A percentile compares a stretch with the other conserved stretches of the same genome.
These are phyloP conservation scores for Catocala fraxini DNA, from an alignment of 2,888 invertebrate species.

Conservation along the genomic window DNA sequence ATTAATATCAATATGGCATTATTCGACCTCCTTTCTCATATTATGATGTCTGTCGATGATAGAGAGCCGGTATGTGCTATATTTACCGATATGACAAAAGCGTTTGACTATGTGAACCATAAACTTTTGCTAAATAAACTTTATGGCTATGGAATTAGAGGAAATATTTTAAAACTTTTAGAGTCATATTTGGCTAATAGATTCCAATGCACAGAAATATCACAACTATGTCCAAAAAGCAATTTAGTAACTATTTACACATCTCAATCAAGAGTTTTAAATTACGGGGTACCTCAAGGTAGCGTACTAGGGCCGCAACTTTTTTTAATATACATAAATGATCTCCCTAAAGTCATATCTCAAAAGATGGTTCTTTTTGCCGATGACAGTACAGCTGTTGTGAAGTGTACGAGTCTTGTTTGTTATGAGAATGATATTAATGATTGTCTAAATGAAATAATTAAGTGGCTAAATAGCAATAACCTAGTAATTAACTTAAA, in stretches of 20 bases:
- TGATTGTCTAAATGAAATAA: not conserved
- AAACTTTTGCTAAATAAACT: no score
- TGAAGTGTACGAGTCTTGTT: conserved; percentile 1
- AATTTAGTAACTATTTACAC: not conserved
- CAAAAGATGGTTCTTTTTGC: conserved; percentile 23
- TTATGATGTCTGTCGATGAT: no score
- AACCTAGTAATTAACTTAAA: conserved; percentile 2
- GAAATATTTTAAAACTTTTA: no score
- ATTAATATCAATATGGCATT: no score
- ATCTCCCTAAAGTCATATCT: conserved; percentile 12
- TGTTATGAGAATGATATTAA: conserved; percentile 1
- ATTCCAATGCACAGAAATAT: no score
- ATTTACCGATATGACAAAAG: no score
- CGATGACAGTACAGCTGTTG: conserved; percentile 20
- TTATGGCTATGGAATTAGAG: no score
- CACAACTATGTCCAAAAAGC: no score
- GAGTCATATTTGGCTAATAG: no score
- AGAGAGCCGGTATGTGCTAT: no score
- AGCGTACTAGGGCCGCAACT: conserved; percentile 26
- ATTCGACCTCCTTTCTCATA: no score
- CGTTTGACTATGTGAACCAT: no score
- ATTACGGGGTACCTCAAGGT: conserved; percentile 25
- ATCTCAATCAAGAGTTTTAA: not conserved
- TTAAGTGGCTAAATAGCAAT: not conserved
- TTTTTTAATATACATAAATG: conserved; percentile 28